Base-by-base conservation (phyloP, 2,113 vertebrate genomes). In the Corydoras maculifer region DNA sequence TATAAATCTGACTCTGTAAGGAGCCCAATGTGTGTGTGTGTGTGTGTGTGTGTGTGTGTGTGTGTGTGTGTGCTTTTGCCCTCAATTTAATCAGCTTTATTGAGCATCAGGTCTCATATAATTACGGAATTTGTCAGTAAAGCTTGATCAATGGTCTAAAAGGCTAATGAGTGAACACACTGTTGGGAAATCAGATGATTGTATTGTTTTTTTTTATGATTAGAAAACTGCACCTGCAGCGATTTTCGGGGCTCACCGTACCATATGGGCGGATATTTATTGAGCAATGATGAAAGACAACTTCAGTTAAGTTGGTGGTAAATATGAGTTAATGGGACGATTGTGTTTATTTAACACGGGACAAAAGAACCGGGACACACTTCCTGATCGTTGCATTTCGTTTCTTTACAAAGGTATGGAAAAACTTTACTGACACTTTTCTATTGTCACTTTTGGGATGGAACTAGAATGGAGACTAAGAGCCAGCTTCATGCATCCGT, bases 1-100 rank as follows among this genome's bases (percentile, higher is more conserved):
- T 88, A 92, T 90, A 89, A 90, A 92, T 91, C 84, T 85, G 79
- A 78, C 85, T 87, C 81, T 82, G 86, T 88, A 88, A 90, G 86
- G 86, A 81, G 43, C 13, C 9, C 29, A 68, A 69, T 77, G 43
- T 18, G 25, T 54, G 68, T 50, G 35, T 58, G 72, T 31, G 51
- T 50, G 54, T 65, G 66, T 14, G 48, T 5, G 61, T 71, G 14
- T 35, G 57, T 54, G 65, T 68, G 58, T 30, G 9, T 43, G 62
- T 8, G 53, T 57, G 74, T 30, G 61, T 49, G 68, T 58, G 53
- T 63, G 72, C 54, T 62, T 54, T 18, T 62, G 51, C 51, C 29
- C 43, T 62, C 59, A 78, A 15, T 77, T 69, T 76, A 79, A 79
- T 73, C 77, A 79, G 72, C 69, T 79, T 81, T 75, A 78, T 79